Evolutionary conservation across 2,113 vertebrate species (phyloP).

Genomic region (Herpetotheres cachinnans): DNA sequence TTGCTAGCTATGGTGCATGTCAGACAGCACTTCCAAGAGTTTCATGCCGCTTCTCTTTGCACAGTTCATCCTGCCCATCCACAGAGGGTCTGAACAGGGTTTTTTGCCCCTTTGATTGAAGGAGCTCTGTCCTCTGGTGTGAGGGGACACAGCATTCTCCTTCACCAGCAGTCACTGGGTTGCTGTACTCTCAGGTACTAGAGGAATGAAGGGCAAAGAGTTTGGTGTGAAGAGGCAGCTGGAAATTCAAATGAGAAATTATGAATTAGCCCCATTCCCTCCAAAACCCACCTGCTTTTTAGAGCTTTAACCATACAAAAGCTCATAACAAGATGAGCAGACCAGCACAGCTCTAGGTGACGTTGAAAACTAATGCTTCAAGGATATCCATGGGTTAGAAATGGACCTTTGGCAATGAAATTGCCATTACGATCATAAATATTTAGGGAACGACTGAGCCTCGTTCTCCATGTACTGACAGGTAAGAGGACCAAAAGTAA

Average conservation of each 20-base stretch:
- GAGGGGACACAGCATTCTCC: background rate
- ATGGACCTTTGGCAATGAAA: background rate
- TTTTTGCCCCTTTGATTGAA: background rate
- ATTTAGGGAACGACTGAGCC: background rate
- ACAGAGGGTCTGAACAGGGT: background rate
- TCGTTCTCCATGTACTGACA: background rate
- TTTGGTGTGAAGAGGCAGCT: background rate
- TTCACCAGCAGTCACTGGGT: background rate
- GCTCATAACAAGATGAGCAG: background rate
- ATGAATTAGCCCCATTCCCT: background rate
- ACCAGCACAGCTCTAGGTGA: background rate
- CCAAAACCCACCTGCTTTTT: background rate
- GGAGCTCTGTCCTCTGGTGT: background rate
- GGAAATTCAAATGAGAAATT: background rate
- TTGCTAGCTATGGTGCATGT: background rate
- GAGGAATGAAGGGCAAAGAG: background rate
- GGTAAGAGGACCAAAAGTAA: background rate
- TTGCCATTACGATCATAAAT: background rate
- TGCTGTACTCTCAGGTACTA: background rate
- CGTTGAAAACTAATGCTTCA: background rate
- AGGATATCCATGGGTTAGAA: background rate
- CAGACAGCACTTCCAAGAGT: background rate
- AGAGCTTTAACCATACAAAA: background rate
- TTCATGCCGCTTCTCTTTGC: background rate
- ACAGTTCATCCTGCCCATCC: background rate